A percentile compares a stretch with the other conserved stretches of the same genome.
These are phyloP conservation scores for Scaptomyza parva DNA, from an alignment of 2,888 invertebrate species.

Conservation along the genomic window DNA sequence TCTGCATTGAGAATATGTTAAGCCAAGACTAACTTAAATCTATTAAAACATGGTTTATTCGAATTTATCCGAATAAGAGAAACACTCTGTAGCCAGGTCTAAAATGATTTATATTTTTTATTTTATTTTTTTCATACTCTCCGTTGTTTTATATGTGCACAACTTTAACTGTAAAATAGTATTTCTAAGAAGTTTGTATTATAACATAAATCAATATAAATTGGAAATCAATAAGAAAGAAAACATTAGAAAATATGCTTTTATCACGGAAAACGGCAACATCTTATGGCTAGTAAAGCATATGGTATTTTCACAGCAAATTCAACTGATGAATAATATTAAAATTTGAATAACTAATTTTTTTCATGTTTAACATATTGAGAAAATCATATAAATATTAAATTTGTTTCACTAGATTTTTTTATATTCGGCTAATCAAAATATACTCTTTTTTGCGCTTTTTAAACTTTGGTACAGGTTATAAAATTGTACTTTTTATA, in stretches of 20 bases:
- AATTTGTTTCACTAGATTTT: background rate
- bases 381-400: too few relatives aligned
- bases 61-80: background rate
- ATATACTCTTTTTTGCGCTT: too few relatives aligned
- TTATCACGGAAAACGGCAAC: too few relatives aligned
- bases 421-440: too few relatives aligned
- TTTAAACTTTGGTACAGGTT: too few relatives aligned
- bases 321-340: too few relatives aligned
- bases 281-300: too few relatives aligned
- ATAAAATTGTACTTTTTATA: background rate
- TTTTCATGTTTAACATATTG: too few relatives aligned
- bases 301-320: too few relatives aligned
- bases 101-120: background rate
- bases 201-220: background rate
- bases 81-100: background rate
- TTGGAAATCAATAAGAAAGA: background rate
- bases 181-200: background rate
- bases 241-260: too few relatives aligned
- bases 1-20: slow-evolving; percentile 48
- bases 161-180: background rate
- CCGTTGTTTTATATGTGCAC: background rate
- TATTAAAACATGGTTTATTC: background rate
- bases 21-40: slow-evolving; percentile 58
- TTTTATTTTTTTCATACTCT: too few relatives aligned
- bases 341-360: too few relatives aligned